phyloP scores from a whole-genome alignment of 2,113 vertebrate genomes.

The Xiphophorus maculatus region DNA sequence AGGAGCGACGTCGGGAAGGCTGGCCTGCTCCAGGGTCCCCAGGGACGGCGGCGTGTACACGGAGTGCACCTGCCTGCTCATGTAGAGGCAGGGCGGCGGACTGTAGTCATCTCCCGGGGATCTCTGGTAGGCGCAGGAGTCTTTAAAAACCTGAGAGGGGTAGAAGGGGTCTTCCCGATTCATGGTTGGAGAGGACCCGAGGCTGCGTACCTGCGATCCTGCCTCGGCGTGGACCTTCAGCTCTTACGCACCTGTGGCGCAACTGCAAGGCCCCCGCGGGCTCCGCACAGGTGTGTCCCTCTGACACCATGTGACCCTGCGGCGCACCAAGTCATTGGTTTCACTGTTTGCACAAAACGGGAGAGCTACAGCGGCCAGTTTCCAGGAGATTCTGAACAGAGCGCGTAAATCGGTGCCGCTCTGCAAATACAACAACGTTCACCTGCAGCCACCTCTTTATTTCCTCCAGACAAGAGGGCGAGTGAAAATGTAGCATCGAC shows the following conservation, averaged over 20 bases:
- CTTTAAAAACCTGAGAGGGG: conserved; percentile 90
- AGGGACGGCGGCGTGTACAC: conserved; percentile 79
- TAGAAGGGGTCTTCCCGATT: conserved; percentile 93
- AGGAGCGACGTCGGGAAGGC: conserved; percentile 85
- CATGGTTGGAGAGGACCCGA: conserved; percentile 82
- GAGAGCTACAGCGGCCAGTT: conserved; percentile 51
- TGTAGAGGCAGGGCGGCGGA: conserved; percentile 93
- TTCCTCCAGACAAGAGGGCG: conserved; percentile 39
- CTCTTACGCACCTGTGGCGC: conserved; percentile 71
- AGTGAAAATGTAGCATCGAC: conserved; percentile 27
- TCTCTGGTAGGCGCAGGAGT: conserved; percentile 91
- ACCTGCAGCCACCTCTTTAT: conserved; percentile 66
- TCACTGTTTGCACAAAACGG: conserved; percentile 73
- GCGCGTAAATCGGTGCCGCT: conserved; percentile 77
- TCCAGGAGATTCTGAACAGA: conserved; percentile 65
- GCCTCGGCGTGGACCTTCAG: conserved; percentile 58
- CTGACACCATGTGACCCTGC: conserved; percentile 79
- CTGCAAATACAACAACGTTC: conserved; percentile 74
- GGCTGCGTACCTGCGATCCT: conserved; percentile 46
- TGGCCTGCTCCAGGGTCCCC: conserved; percentile 84
- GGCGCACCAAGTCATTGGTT: conserved; percentile 72
- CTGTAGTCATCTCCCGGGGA: conserved; percentile 86
- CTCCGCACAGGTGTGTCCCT: conserved; percentile 80
- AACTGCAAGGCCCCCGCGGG: conserved; percentile 60
- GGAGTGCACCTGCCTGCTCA: conserved; percentile 86